Base-by-base conservation (phyloP, 1,140 invertebrate genomes). In the Popillia japonica region DNA sequence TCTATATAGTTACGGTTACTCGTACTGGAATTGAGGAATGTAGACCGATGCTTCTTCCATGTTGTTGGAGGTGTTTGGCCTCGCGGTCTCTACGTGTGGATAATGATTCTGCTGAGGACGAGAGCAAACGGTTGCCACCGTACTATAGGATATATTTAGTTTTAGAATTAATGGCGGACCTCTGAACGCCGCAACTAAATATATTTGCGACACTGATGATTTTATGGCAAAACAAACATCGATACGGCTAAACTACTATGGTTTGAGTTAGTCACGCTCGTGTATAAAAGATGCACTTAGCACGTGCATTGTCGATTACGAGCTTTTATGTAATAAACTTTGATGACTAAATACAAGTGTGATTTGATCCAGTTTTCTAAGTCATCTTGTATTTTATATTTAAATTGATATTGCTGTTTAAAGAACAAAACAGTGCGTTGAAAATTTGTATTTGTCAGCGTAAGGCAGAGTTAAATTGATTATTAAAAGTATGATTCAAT, bases 141-240 rank as follows among this genome's bases (percentile, higher is more conserved):
- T 10, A 22, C 17, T 20, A 64, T 17, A 9, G 59, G n/a, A n/a
- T 64, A 64, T 64, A n/a, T 64, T 64, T 64, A 64, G 59, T 20
- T 20, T 20, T 64, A 22, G 59, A 64, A 64, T 64, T 64, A 64
- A 64, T 64, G n/a, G 23, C 59, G 59, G 59, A 64, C 59, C 59
- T 64, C 59, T 64, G 59, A 20, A 20, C 59, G 17, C 23, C 23
- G n/a, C 59, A 64, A 64, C 59, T 64, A 64, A 64, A 64, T 64
- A 64, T 64, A 64, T 64, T 64, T 64, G 59, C 59, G 59, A 27
- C 23, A 64, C 59, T 64, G 59, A 48, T 48, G 44, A 27, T 64
- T 64, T 64, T 64, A 64, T 64, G 59, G 59, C 59, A 64, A 64
- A 64, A 64, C 59, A 20, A 64, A 64, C 59, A 64, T 64, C 59